Base-by-base conservation (phyloP, 2,797 vertebrate genomes). In the Acrossocheilus wenchowensis region DNA sequence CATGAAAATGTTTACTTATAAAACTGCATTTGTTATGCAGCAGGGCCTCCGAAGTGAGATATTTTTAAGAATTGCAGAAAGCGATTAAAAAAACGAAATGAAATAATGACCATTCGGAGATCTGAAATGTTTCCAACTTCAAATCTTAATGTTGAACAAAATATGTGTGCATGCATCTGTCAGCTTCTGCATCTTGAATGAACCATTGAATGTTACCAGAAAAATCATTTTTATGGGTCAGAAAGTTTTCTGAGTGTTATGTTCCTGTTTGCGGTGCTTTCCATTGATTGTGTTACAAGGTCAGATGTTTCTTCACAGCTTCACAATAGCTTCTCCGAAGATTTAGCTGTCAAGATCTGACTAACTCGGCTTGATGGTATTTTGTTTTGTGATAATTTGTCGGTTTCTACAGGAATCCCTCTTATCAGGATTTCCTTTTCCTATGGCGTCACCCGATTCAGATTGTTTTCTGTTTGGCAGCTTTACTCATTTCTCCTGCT, bases 391-490 rank as follows among this genome's bases (percentile, higher is more conserved):
- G 0, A 14, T 45, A 15, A 30, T 62, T 45, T 0, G 23, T 11
- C 1, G 45, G 15, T 78, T 41, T 60, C 12, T 41, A 11, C 3
- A 60, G 23, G 57, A 60, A 60, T 26, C 2, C 0, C 4, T 62
- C 57, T 62, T 62, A 62, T 62, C 57, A 26, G 60, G n/a, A 7
- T 8, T 23, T 81, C 82, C 79, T 81, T 75, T 78, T 83, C 77
- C 21, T 78, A 23, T 21, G 2, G 12, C 17, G 6, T 45, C 26
- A 19, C 9, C 12, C 2, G 5, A 14, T 26, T 74, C 4, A 4
- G 82, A 57, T 62, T n/a, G 78, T n/a, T n/a, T n/a, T n/a, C n/a
- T n/a, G n/a, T 64, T 81, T 82, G 57, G 57, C 23, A 60, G 23
- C 23, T 26, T 62, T 12, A 62, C 48, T 75, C 68, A 77, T 19